Conservation (phyloP, 2,797 vertebrate genomes). For the Apogon hyalosoma region DNA sequence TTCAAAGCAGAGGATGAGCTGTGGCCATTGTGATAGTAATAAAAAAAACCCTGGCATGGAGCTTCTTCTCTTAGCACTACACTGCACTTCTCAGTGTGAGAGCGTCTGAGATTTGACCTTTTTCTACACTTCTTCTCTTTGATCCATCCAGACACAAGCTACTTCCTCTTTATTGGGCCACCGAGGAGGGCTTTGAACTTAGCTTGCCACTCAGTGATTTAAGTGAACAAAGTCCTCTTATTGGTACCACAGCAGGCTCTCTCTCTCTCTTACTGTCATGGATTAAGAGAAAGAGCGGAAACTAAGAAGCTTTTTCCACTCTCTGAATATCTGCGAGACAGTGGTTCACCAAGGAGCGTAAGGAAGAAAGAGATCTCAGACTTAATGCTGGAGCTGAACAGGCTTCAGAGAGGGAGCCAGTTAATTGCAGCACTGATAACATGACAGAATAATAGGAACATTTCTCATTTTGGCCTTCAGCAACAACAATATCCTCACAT, state of each 20-base stretch:
- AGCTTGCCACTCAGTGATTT: constrained; percentile 71
- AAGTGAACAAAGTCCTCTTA: constrained; percentile 64
- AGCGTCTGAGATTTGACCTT: constrained; percentile 80
- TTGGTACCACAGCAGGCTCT: constrained; percentile 57
- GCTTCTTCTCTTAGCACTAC: constrained; percentile 46
- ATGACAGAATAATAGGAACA: constrained; percentile 25
- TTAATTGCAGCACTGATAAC: constrained; percentile 60
- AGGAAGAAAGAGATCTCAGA: constrained; percentile 36
- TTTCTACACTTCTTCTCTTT: constrained; percentile 74
- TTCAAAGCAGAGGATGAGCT: constrained; percentile 30
- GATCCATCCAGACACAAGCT: constrained; percentile 77
- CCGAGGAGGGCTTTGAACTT: constrained; percentile 82
- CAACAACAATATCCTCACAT: constrained; percentile 21
- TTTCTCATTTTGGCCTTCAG: constrained; percentile 40
- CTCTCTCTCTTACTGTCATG: constrained; percentile 50
- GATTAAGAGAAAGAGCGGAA: constrained; percentile 63
- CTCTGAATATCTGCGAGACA: constrained; percentile 40
- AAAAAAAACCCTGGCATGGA: constrained; percentile 65
- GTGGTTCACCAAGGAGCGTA: constrained; percentile 22
- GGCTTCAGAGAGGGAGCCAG: constrained; percentile 24
- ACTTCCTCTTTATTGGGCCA: constrained; percentile 76
- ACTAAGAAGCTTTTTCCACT: constrained; percentile 48
- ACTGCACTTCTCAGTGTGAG: constrained; percentile 62
- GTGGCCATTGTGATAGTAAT: constrained; percentile 54
- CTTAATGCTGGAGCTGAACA: constrained; percentile 21